Conservation (phyloP, 1,140 invertebrate genomes). For the Helicoverpa zea region DNA sequence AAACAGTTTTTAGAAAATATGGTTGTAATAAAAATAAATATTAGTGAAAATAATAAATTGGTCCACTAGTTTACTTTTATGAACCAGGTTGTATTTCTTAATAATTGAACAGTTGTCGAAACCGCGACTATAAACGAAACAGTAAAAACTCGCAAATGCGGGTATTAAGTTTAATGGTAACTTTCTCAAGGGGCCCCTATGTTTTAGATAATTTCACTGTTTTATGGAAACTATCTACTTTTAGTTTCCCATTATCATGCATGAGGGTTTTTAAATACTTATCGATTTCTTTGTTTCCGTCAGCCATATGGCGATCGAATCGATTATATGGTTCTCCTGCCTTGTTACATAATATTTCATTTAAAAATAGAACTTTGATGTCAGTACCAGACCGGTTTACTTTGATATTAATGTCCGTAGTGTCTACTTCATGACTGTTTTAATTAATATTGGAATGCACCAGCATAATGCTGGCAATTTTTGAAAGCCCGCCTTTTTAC, state of each 20-base stretch:
- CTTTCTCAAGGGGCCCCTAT: constrained; percentile 66
- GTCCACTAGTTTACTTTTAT: neutral
- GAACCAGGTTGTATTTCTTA: neutral
- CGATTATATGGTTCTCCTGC: constrained; percentile 57
- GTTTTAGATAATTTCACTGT: constrained; percentile 66
- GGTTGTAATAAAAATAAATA: neutral
- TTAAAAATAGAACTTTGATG: constrained; percentile 33
- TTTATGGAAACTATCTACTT: constrained; percentile 64
- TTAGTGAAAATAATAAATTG: neutral
- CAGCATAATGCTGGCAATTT: neutral
- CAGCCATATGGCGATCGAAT: constrained; percentile 62
- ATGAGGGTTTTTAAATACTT: constrained; percentile 70
- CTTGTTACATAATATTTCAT: constrained; percentile 44
- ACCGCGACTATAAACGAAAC: constrained; percentile 39
- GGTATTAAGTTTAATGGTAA: constrained; percentile 50
- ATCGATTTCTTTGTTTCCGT: constrained; percentile 59
- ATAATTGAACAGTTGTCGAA: constrained; percentile 10
- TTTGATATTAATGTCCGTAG: constrained; percentile 3
- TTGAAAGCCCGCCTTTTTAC: neutral
- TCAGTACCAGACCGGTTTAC: constrained; percentile 22
- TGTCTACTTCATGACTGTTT: neutral
- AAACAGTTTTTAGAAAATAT: too few relatives aligned
- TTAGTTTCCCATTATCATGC: constrained; percentile 60
- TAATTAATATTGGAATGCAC: neutral
- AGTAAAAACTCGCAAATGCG: constrained; percentile 57